Evolutionary conservation across 2,113 vertebrate species (phyloP).

Genomic region (Paratilapia polleni): DNA sequence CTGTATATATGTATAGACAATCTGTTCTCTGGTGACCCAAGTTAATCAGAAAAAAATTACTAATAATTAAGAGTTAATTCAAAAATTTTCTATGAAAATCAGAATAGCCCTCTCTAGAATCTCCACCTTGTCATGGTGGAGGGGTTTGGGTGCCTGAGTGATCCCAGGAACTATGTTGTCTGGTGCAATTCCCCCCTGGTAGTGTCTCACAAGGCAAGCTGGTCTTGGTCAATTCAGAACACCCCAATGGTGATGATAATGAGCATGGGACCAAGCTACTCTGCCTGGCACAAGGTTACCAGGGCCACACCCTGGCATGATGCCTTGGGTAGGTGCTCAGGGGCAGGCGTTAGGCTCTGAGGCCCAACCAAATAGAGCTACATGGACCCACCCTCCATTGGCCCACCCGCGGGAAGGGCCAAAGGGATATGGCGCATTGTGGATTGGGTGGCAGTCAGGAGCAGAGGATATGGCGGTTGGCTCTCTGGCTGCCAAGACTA

Average conservation of each 20-base stretch:
- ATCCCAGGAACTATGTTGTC: not conserved
- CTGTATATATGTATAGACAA: not conserved
- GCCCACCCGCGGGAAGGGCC: not conserved
- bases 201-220: not conserved
- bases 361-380: no score
- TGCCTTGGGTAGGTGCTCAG: not conserved
- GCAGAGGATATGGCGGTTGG: not conserved
- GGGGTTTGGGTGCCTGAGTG: no score
- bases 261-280: not conserved
- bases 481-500: not conserved
- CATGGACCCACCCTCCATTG: no score
- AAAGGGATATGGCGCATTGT: not conserved
- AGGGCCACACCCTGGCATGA: no score
- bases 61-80: no score
- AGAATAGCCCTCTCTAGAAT: not conserved
- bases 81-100: not conserved
- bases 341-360: not conserved
- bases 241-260: not conserved
- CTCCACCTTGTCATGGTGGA: not conserved
- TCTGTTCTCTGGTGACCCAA: rapidly evolving
- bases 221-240: not conserved
- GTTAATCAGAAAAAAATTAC: not conserved
- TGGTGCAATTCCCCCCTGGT: not conserved
- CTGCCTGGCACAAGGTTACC: no score
- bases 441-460: rapidly evolving